Percentiles rank a stretch among this genome's conserved stretches.
These are phyloP conservation scores for Microtus obscurus DNA, from an alignment of 2,797 vertebrate species.

Conservation along the genomic window DNA sequence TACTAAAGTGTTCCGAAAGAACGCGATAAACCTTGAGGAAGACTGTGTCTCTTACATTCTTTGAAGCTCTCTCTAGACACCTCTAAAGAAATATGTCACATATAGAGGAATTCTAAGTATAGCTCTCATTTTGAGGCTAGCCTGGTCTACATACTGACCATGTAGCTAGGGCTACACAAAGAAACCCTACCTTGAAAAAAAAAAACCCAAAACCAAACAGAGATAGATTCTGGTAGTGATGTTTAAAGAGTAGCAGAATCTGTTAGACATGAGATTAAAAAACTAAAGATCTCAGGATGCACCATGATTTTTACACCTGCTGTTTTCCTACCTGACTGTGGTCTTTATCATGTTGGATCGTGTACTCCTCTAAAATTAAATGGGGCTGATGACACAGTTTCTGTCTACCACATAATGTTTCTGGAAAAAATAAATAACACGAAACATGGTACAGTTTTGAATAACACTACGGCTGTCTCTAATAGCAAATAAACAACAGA, in stretches of 20 bases:
- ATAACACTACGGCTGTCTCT: not conserved
- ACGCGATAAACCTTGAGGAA: not conserved
- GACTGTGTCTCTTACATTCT: not conserved
- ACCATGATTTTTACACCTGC: not conserved
- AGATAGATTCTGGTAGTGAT: not conserved
- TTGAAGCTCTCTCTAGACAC: not conserved
- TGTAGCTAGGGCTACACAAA: not conserved
- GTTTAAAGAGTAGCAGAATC: not conserved
- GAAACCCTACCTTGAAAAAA: not conserved
- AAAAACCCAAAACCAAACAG: not conserved
- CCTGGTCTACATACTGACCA: not conserved
- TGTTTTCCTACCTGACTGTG: not conserved
- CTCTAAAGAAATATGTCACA: conserved; percentile 9
- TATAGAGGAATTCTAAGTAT: not conserved
- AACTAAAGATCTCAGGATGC: not conserved
- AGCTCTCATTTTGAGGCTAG: not conserved
- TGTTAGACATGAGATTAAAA: not conserved
- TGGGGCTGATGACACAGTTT: not conserved
- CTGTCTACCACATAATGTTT: not conserved
- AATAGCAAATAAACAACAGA: not conserved
- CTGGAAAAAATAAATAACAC: not conserved
- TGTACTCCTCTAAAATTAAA: not conserved
- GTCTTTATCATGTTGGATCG: not conserved
- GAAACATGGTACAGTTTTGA: not conserved
- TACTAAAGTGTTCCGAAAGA: not conserved